Conservation (phyloP, 1,140 invertebrate genomes). For the Bombus turneri region DNA sequence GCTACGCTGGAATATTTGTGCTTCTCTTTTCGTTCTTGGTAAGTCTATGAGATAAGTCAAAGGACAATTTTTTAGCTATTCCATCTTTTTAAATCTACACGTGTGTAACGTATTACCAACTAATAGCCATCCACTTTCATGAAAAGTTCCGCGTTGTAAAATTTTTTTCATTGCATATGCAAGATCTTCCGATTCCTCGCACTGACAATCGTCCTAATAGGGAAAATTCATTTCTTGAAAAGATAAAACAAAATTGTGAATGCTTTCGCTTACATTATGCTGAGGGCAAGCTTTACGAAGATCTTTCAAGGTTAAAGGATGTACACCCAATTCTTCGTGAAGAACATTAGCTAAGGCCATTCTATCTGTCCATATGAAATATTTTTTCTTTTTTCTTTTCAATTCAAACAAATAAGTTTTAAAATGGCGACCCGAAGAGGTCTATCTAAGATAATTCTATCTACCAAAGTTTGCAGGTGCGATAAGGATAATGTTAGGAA, state of each 20-base stretch:
- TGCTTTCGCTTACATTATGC: not conserved
- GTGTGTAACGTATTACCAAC: constrained; percentile 64
- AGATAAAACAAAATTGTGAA: not conserved
- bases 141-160: constrained; percentile 50
- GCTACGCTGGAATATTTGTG: constrained; percentile 75
- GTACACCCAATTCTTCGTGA: constrained; percentile 72
- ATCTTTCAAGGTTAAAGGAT: constrained; percentile 63
- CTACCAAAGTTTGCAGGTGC: constrained; percentile 75
- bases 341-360: constrained; percentile 70
- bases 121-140: constrained; percentile 72
- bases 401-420: not conserved
- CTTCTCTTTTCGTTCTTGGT: constrained; percentile 80
- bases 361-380: constrained; percentile 54
- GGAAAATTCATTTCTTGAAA: not conserved
- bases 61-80: not conserved
- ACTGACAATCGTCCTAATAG: constrained; percentile 36
- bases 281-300: constrained; percentile 38
- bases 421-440: not conserved
- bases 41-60: constrained; percentile 64
- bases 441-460: not conserved
- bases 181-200: constrained; percentile 56
- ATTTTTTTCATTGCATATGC: constrained; percentile 61
- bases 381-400: not conserved
- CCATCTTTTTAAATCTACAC: not conserved
- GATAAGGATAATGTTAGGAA: constrained; percentile 79